Evolutionary conservation across 2,797 vertebrate species (phyloP).

Genomic region (Microtus agrestis): DNA sequence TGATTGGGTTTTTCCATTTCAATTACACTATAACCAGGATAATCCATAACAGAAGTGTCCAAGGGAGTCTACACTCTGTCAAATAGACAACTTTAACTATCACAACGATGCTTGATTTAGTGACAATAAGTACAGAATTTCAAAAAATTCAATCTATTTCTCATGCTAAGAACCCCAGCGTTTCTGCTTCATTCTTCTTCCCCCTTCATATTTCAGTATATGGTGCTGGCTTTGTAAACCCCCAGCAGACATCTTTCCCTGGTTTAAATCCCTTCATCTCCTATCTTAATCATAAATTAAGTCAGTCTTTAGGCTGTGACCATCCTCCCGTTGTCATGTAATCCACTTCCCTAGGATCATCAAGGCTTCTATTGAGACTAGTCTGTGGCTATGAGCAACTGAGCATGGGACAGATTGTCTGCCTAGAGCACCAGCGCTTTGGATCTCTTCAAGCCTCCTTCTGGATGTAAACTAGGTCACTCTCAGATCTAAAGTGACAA

Average conservation of each 20-base stretch:
- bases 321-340: accelerated
- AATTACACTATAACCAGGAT: neutral
- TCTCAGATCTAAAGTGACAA: neutral
- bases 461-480: neutral
- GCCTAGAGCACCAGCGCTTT: neutral
- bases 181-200: neutral
- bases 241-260: neutral
- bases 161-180: neutral
- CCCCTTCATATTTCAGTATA: neutral
- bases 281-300: neutral
- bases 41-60: neutral
- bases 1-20: neutral
- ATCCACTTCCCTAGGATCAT: neutral
- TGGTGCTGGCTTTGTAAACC: neutral
- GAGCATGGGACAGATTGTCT: neutral
- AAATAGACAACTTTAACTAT: neutral
- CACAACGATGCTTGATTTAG: neutral
- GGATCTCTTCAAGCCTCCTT: neutral
- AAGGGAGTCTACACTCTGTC: neutral
- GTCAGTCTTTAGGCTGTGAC: neutral
- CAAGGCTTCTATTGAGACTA: neutral
- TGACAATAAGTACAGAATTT: neutral
- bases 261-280: neutral
- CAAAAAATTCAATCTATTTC: neutral
- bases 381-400: neutral